Evolutionary conservation across 2,113 vertebrate species (phyloP).

Genomic region (Erinaceus europaeus): DNA sequence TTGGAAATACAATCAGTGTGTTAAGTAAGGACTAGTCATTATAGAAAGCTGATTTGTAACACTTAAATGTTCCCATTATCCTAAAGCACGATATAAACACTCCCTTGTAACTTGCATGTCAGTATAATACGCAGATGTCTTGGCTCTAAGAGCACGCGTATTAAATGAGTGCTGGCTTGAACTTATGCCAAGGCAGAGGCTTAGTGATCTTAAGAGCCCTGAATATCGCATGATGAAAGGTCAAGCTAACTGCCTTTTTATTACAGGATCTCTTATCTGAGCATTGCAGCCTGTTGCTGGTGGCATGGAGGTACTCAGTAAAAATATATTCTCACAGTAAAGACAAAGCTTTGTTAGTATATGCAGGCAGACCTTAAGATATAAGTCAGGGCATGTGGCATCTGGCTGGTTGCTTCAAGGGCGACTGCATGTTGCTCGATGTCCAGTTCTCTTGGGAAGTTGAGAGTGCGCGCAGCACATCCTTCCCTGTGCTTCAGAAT

Average conservation of each 20-base stretch:
- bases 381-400: neutral
- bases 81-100: constrained; percentile 79
- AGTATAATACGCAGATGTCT: constrained; percentile 77
- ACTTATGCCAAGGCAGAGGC: constrained; percentile 63
- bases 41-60: constrained; percentile 76
- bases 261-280: neutral
- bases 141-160: constrained; percentile 74
- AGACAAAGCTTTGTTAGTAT: neutral
- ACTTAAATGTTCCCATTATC: constrained; percentile 78
- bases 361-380: neutral
- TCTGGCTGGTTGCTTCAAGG: neutral
- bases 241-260: constrained; percentile 41
- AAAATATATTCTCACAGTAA: neutral
- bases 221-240: constrained; percentile 68
- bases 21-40: constrained; percentile 69
- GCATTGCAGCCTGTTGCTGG: neutral
- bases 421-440: neutral
- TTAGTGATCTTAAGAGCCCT: constrained; percentile 73
- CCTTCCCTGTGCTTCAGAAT: neutral
- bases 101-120: constrained; percentile 78
- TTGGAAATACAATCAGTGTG: constrained; percentile 75
- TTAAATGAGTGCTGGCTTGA: constrained; percentile 73
- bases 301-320: neutral
- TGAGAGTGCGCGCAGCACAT: too few relatives aligned
- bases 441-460: neutral